A percentile compares a stretch with the other conserved stretches of the same genome.
phyloP scores from a whole-genome alignment of 2,797 vertebrate species.

The Phrynocephalus vlangalii region DNA sequence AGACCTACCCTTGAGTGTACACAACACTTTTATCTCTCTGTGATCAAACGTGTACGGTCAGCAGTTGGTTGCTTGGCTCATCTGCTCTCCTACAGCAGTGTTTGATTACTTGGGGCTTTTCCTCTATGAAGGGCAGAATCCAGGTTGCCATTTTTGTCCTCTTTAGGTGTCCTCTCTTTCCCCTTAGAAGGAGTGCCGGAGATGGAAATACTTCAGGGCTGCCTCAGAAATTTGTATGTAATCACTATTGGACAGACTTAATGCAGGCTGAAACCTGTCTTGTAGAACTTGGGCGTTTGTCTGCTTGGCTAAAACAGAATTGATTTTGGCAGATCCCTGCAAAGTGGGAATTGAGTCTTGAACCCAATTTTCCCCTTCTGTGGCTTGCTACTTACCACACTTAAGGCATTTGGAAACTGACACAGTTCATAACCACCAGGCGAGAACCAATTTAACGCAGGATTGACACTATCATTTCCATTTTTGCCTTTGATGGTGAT shows the following conservation, averaged over 20 bases:
- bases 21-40: constrained; percentile 9
- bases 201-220: background rate
- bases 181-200: background rate
- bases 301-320: background rate
- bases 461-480: constrained; percentile 8
- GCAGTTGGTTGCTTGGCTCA: background rate
- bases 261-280: background rate
- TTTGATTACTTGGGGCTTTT: constrained; percentile 30
- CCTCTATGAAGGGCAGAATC: background rate
- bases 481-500: constrained; percentile 34
- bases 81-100: constrained; percentile 21
- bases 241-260: background rate
- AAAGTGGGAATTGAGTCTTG: background rate
- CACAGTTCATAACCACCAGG: constrained; percentile 1
- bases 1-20: constrained; percentile 31
- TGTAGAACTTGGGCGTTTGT: background rate
- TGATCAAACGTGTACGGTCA: background rate
- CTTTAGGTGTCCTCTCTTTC: constrained; percentile 2
- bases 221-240: background rate
- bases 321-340: background rate
- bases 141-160: constrained; percentile 12
- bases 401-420: background rate
- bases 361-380: background rate
- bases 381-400: background rate
- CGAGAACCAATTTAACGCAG: constrained; percentile 19